Evolutionary conservation across 1,140 invertebrate species (phyloP), one percentile per base, ranked within the genome.

Genomic region (Drosophila athabasca): DNA sequence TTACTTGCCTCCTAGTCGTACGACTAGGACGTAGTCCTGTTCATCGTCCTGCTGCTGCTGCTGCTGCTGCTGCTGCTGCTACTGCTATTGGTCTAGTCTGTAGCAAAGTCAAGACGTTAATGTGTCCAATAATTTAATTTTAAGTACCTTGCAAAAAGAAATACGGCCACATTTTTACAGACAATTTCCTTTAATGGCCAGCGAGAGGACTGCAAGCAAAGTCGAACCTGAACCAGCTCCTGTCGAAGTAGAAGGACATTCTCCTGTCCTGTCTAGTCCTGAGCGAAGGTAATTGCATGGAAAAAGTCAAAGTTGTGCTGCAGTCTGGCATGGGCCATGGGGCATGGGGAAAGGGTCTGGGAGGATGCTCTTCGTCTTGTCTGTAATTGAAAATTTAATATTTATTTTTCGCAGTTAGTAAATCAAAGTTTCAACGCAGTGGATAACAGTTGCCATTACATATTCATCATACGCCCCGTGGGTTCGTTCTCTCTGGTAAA

Each of bases 121-220:
- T 88, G 83, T 88, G 83, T 88, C 83, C 83, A 88, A 88, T 88
- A 88, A 88, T 88, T 88, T 88, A 88, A 88, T 88, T 88, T 88
- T 88, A 88, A 88, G 83, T 88, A 88, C 84, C 83, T 88, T 88
- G 83, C 83, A 88, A 88, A 88, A 88, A 88, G 83, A 88, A 88
- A 88, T 88, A 88, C 83, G 75, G 83, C 83, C 71, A 88, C 83
- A 88, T 88, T 88, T 88, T 88, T 79, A 88, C 83, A 88, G 83
- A 88, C 83, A 88, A 88, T 88, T 88, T 88, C 83, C 83, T 79
- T 88, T 88, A 88, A 88, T 79, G 83, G 83, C 62, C 67, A 66
- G 8, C 31, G 8, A 3, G 31, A 31, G 31, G 9, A 8, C 2
- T 67, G 60, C 53, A 61, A 49, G 46, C 35, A 6, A 26, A 58